Evolutionary conservation across 2,797 vertebrate species (phyloP).

Genomic region (Myotis findleyi): DNA sequence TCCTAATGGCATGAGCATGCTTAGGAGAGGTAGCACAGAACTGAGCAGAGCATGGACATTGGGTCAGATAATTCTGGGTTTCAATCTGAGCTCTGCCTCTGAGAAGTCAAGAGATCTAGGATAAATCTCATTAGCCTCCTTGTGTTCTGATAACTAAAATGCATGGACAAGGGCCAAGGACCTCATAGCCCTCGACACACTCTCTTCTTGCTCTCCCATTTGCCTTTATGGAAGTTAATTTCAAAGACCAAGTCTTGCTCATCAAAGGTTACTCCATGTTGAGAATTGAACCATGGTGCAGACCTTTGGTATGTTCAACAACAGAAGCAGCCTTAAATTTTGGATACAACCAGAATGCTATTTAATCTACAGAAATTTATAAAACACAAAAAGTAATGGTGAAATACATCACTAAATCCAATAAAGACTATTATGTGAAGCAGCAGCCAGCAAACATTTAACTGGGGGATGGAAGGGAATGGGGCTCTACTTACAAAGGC

Average conservation of each 20-base stretch:
- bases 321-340: background rate
- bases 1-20: background rate
- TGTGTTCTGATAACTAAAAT: background rate
- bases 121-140: background rate
- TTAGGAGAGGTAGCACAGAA: background rate
- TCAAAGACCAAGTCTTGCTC: background rate
- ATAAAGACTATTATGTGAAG: background rate
- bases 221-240: background rate
- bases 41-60: background rate
- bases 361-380: background rate
- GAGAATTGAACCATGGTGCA: background rate
- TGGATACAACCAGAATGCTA: background rate
- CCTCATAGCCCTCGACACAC: fast-evolving
- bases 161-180: background rate
- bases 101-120: background rate
- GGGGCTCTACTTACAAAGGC: background rate
- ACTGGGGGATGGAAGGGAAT: background rate
- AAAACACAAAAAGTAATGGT: background rate
- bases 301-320: background rate
- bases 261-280: background rate
- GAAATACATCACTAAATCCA: background rate
- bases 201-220: background rate
- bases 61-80: background rate
- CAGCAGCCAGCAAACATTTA: background rate
- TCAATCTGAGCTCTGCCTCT: fast-evolving